These are phyloP conservation scores for Drosophila hawaiiensis DNA, from an alignment of 2,888 invertebrate species.

Conservation along the genomic window DNA sequence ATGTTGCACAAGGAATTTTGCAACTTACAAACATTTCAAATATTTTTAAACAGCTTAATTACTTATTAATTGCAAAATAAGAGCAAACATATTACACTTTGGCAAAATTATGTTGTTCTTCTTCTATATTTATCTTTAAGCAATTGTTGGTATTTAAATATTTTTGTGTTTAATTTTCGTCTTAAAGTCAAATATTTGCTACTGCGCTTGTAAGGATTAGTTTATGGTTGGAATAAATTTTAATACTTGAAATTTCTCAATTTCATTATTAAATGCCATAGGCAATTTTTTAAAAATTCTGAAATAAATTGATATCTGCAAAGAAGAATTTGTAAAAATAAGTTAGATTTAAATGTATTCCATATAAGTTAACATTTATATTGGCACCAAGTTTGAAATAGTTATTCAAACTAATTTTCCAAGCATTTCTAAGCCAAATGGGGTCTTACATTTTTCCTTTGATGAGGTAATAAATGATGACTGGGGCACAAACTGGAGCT, in stretches of 20 bases:
- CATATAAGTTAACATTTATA: not conserved
- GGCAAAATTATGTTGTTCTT: not conserved
- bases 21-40: conserved; percentile 23
- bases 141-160: not conserved
- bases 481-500: conserved; percentile 25
- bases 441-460: not conserved
- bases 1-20: conserved; percentile 44
- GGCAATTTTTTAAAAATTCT: no score
- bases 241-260: not conserved
- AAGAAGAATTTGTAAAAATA: not conserved
- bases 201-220: not conserved
- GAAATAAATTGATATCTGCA: not conserved
- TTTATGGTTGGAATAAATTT: not conserved
- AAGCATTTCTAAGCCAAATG: not conserved
- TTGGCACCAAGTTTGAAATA: not conserved
- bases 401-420: conserved; percentile 4
- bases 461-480: conserved; percentile 32
- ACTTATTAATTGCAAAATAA: conserved; percentile 52
- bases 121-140: not conserved
- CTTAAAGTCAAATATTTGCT: not conserved
- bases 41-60: conserved; percentile 36
- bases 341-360: not conserved
- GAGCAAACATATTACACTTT: not conserved
- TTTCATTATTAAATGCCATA: not conserved
- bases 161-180: not conserved